phyloP scores from a whole-genome alignment of 2,797 vertebrate species.

The Dromococcyx pavoninus region DNA sequence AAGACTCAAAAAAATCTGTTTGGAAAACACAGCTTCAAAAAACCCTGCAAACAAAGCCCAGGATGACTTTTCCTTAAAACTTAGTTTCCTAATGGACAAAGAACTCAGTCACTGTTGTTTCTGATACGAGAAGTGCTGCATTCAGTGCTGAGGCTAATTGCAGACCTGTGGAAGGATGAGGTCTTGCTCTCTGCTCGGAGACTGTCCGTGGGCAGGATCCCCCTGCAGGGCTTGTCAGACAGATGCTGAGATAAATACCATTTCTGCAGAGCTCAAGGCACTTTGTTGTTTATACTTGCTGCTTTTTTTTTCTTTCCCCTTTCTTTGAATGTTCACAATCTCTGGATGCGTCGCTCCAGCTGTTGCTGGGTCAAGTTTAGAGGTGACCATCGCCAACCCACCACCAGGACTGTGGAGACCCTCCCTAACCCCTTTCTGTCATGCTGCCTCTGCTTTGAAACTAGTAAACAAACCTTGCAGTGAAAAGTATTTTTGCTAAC shows the following conservation, averaged over 20 bases:
- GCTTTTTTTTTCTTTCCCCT: rapidly evolving
- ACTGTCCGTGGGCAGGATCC: background rate
- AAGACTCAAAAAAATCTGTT: background rate
- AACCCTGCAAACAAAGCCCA: rapidly evolving
- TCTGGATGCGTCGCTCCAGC: rapidly evolving
- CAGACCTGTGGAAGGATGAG: background rate
- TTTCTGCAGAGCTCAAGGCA: background rate
- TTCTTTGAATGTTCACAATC: background rate
- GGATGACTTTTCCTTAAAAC: background rate
- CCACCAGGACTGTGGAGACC: background rate
- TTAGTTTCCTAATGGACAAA: background rate
- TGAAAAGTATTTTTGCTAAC: constrained; percentile 13
- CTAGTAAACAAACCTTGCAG: constrained; percentile 29
- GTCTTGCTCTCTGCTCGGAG: background rate
- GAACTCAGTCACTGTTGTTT: background rate
- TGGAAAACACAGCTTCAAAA: background rate
- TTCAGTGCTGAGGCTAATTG: background rate
- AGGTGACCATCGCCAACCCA: background rate
- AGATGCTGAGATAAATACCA: background rate
- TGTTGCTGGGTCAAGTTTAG: background rate
- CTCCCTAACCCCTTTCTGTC: constrained; percentile 52
- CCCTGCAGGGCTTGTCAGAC: background rate
- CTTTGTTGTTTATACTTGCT: background rate
- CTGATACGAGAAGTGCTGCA: background rate
- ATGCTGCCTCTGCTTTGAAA: constrained; percentile 3